phyloP scores from a whole-genome alignment of 1,140 invertebrate genomes.

The Teleopsis dalmanni region DNA sequence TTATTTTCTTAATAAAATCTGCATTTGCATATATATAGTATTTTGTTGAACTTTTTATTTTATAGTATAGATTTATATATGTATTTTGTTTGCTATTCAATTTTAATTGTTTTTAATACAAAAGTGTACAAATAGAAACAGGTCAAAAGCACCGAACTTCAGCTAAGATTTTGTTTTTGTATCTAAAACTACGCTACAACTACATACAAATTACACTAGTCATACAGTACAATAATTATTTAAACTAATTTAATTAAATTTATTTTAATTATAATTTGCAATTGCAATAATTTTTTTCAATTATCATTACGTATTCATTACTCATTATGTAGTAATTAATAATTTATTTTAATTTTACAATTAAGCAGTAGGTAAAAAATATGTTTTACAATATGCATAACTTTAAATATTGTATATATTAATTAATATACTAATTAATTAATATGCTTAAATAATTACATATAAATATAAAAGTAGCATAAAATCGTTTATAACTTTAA shows the following conservation, averaged over 20 bases:
- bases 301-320: neutral
- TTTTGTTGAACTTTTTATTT: neutral
- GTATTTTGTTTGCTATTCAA: neutral
- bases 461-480: neutral
- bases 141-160: conserved; percentile 46
- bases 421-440: neutral
- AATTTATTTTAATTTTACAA: neutral
- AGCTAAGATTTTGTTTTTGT: conserved; percentile 23
- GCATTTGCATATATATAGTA: neutral
- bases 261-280: too few relatives aligned
- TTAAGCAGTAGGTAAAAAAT: too few relatives aligned
- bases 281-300: too few relatives aligned
- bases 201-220: neutral
- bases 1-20: neutral
- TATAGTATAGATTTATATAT: neutral
- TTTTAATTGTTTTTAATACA: neutral
- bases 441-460: neutral
- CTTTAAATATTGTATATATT: neutral
- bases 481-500: neutral
- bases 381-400: neutral
- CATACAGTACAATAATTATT: neutral
- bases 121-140: conserved; percentile 42
- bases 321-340: neutral
- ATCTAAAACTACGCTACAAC: neutral
- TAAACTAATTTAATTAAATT: too few relatives aligned